These are phyloP conservation scores for Heteromurus nitidus DNA, from an alignment of 2,888 invertebrate genomes.

Conservation along the genomic window DNA sequence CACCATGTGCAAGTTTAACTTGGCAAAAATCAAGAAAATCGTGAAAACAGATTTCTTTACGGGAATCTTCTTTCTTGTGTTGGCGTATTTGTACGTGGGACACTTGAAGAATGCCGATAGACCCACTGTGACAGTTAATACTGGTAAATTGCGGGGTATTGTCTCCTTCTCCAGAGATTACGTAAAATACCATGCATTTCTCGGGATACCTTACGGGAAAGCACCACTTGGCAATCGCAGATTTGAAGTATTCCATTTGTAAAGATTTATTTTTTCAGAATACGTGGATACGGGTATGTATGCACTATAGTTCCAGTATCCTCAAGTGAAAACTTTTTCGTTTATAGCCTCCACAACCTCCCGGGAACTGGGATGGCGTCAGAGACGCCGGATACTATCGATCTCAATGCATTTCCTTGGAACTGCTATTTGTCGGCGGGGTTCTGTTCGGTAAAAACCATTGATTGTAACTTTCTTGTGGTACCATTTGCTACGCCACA, in stretches of 20 bases:
- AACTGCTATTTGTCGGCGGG: constrained; percentile 54
- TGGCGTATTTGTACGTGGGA: constrained; percentile 39
- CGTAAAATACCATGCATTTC: constrained; percentile 48
- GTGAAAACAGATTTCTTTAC: constrained; percentile 52
- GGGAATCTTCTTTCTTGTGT: constrained; percentile 36
- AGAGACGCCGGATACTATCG: constrained; percentile 55
- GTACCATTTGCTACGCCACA: background rate
- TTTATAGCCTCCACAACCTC: constrained; percentile 42
- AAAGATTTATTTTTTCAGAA: too few relatives aligned
- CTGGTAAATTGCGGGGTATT: constrained; percentile 49
- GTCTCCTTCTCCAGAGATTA: constrained; percentile 41
- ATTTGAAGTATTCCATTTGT: constrained; percentile 48
- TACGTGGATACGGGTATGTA: too few relatives aligned
- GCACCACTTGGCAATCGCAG: constrained; percentile 49
- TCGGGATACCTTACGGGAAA: constrained; percentile 48
- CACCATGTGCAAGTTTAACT: background rate
- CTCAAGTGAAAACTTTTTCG: background rate
- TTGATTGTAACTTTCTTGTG: constrained; percentile 23
- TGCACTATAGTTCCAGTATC: too few relatives aligned
- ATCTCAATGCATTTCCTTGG: constrained; percentile 61
- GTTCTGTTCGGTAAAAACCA: constrained; percentile 45
- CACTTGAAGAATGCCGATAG: constrained; percentile 52
- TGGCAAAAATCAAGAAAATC: constrained; percentile 39
- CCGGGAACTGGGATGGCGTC: constrained; percentile 53
- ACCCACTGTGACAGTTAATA: constrained; percentile 42